Base-by-base conservation (phyloP, 2,113 vertebrate genomes). In the Pollachius pollachius region DNA sequence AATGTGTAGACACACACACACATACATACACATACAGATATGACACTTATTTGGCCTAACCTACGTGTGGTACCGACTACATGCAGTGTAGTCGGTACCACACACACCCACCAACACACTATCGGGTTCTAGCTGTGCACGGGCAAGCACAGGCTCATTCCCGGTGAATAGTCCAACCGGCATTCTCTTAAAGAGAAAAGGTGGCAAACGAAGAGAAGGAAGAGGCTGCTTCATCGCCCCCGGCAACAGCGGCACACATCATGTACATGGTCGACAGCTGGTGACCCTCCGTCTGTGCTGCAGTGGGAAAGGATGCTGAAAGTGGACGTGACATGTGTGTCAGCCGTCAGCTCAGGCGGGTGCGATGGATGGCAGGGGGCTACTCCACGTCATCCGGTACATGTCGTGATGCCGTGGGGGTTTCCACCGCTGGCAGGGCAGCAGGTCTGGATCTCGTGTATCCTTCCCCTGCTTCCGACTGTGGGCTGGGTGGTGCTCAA, bases 401-500 rank as follows among this genome's bases (percentile, higher is more conserved):
- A 63, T 60, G 67, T 70, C 56, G 64, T 76, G 69, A 82, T 61
- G 57, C 41, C 11, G 76, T 34, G 41, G 41, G 41, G 5, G 41
- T 48, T 48, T 48, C 41, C 41, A 48, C 12, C 9, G 8, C 41
- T 48, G 41, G 12, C 41, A 48, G 12, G 30, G 30, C 30, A 34
- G 30, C 30, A 34, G 41, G 41, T 13, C 41, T 48, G 41, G 41
- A 48, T 48, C 41, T 78, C 21, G 41, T 79, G 75, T 82, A 83
- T 88, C 87, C 85, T 85, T 48, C 41, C 41, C 41, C 41, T 19
- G 18, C 72, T 85, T 87, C 84, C 86, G 73, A 11, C 71, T 77
- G 41, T 48, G 11, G 63, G 78, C 80, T 87, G 89, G 89, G 85
- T 88, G 85, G 87, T 80, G 68, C 73, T 71, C 73, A 59, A 3